Percentiles rank a stretch among this genome's conserved stretches.
Evolutionary conservation across 2,113 vertebrate genomes (phyloP).

Genomic region (Salvelinus fontinalis): DNA sequence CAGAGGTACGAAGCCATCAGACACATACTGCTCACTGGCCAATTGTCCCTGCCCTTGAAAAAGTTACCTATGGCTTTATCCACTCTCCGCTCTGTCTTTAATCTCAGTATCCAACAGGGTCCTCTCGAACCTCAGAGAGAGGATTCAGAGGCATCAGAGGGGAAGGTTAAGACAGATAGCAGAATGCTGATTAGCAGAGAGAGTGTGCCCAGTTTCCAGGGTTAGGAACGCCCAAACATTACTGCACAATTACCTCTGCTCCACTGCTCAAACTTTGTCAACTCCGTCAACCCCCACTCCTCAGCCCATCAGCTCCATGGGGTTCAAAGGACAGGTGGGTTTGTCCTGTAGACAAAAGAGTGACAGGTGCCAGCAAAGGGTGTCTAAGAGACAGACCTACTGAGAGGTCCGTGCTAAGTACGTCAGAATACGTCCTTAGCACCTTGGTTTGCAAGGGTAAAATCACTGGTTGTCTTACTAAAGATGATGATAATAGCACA

Average conservation of each 20-base stretch:
- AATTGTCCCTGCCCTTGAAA: constrained; percentile 75
- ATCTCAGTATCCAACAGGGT: neutral
- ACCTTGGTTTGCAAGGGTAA: neutral
- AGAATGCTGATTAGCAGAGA: neutral
- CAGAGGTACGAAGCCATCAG: constrained; percentile 81
- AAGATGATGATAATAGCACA: neutral
- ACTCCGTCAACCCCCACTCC: constrained; percentile 36
- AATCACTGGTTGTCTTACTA: no score
- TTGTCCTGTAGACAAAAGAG: constrained; percentile 73
- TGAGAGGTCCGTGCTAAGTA: neutral
- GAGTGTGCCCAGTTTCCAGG: neutral
- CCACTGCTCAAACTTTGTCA: constrained; percentile 28
- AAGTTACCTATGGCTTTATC: constrained; percentile 66
- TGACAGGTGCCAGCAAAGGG: constrained; percentile 80
- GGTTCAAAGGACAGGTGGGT: constrained; percentile 66
- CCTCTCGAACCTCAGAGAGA: constrained; percentile 26
- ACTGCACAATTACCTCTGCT: constrained; percentile 22
- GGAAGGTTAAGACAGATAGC: constrained; percentile 28
- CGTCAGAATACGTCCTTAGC: neutral
- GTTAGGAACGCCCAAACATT: constrained; percentile 40
- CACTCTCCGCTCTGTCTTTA: constrained; percentile 26
- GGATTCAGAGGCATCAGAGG: constrained; percentile 23
- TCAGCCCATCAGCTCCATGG: constrained; percentile 22
- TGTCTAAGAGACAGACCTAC: constrained; percentile 15
- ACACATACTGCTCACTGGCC: constrained; percentile 82